Base-by-base conservation (phyloP, 2,113 vertebrate species). In the Leucoraja erinaceus region DNA sequence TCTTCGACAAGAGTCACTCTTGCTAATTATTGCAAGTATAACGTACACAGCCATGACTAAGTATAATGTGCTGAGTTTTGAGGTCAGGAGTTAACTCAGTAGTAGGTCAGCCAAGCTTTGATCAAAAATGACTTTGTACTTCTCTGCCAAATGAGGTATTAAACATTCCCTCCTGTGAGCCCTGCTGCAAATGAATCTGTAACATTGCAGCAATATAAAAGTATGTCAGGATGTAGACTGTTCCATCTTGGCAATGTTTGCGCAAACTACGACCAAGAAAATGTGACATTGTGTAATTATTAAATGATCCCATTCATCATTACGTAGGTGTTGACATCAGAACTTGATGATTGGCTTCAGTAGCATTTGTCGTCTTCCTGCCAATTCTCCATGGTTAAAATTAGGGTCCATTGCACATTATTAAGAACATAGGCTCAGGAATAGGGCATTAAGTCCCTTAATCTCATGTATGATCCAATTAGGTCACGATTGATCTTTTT, bases 41-140 rank as follows among this genome's bases (percentile, higher is more conserved):
- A 33, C 20, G 8, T 74, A 22, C 20, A 91, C 8, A 91, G 72
- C 31, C 63, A 91, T 91, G 90, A 91, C 90, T 74, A 70, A 91
- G 90, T 70, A 54, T 72, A 91, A 91, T 54, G 68, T 91, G 90
- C 90, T 91, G 68, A 91, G 68, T 72, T 47, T 91, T 91, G 66
- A 18, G 90, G 90, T 70, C 90, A 74, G 25, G 88, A 47, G 68
- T 68, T 72, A 72, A 28, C 90, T 91, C 63, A 70, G 38, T 12
- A 70, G 22, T 12, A 38, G 90, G 22, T 28, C 90, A 91, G 90
- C 90, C 90, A 91, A 91, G 90, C 90, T 91, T 91, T 91, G 90
- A 91, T 91, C 90, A 91, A 54, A 91, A 91, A 91, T 74, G 38
- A 91, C 66, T 91, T 91, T 91, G 90, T 91, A 91, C 90, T 72